These are phyloP conservation scores for Acleris laterana DNA, from an alignment of 2,888 invertebrate species.

Conservation along the genomic window DNA sequence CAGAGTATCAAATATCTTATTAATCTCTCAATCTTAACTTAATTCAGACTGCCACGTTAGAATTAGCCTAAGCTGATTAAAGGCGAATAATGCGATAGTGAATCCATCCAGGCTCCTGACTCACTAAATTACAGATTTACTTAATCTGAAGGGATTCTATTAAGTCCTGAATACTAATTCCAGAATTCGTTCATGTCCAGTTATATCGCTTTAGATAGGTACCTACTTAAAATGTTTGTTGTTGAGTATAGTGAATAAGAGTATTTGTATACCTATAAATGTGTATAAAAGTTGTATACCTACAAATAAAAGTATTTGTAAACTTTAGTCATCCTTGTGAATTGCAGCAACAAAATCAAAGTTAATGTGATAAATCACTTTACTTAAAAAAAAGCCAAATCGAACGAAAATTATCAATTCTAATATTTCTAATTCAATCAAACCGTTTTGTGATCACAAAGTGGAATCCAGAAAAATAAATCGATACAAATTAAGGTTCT, in stretches of 20 bases:
- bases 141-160: conserved; percentile 45
- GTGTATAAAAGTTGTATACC: too few species aligned
- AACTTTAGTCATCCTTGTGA: too few species aligned
- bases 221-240: too few species aligned
- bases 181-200: neutral
- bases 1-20: conserved; percentile 17
- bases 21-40: conserved; percentile 24
- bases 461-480: conserved; percentile 37
- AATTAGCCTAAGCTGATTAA: conserved; percentile 40
- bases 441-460: conserved; percentile 26
- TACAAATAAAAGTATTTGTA: too few species aligned
- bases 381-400: too few species aligned
- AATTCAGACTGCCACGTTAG: conserved; percentile 26
- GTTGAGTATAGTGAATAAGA: too few species aligned
- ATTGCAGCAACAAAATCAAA: too few species aligned
- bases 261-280: too few species aligned
- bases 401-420: conserved; percentile 12
- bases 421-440: conserved; percentile 42
- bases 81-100: conserved; percentile 40
- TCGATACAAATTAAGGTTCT: conserved; percentile 35
- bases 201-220: too few species aligned
- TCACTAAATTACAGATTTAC: conserved; percentile 51
- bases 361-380: too few species aligned
- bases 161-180: conserved; percentile 20
- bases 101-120: conserved; percentile 40